Percentiles rank a stretch among this genome's conserved stretches.
These are phyloP conservation scores for Epizoanthus scotinus DNA, from an alignment of 92 coral and sea anemone genomes.

Conservation along the genomic window DNA sequence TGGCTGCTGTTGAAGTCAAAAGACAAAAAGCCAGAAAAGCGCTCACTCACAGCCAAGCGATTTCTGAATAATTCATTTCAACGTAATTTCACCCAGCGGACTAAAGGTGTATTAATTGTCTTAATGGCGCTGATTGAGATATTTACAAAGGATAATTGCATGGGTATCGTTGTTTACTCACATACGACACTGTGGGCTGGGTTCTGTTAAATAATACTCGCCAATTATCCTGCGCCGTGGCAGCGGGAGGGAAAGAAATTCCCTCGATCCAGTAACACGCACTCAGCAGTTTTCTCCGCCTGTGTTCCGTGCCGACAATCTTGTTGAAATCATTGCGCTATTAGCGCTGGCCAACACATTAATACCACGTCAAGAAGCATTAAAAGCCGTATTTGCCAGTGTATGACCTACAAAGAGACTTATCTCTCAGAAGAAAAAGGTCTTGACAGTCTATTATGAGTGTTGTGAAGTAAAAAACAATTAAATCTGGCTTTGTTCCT, in stretches of 20 bases:
- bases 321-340: not conserved
- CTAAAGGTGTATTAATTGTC: slow-evolving; percentile 11
- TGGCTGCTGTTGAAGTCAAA: not conserved
- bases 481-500: slow-evolving; percentile 42
- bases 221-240: slow-evolving; percentile 17
- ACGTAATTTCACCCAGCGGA: slow-evolving; percentile 9
- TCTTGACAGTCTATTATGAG: slow-evolving; percentile 31
- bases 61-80: slow-evolving; percentile 24
- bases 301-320: too few species aligned
- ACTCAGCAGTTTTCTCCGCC: too few species aligned
- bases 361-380: not conserved
- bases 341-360: not conserved
- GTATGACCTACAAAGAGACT: slow-evolving; percentile 18
- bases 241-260: not conserved
- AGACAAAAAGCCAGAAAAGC: not conserved
- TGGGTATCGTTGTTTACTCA: slow-evolving; percentile 33
- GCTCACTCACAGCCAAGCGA: not conserved
- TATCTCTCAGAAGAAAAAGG: slow-evolving; percentile 26
- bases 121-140: slow-evolving; percentile 33
- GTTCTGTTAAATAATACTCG: slow-evolving; percentile 35
- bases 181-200: slow-evolving; percentile 29
- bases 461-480: slow-evolving; percentile 39
- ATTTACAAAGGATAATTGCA: slow-evolving; percentile 41
- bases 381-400: slow-evolving; percentile 15
- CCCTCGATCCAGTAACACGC: too few species aligned